Conservation (phyloP, 2,888 invertebrate species). For the Callyntrura sp. region DNA sequence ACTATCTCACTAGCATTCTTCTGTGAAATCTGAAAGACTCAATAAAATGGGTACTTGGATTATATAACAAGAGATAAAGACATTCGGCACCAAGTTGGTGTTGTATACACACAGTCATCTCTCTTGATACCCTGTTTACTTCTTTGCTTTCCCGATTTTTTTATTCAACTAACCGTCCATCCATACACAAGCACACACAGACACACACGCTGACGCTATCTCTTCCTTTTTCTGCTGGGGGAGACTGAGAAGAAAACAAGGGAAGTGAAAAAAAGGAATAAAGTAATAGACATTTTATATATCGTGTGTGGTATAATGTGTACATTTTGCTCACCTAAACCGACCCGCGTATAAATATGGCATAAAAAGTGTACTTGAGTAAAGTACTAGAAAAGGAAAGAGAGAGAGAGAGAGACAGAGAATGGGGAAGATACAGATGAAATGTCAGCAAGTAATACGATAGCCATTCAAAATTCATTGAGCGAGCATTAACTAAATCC, state of each 20-base stretch:
- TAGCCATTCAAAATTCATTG: conserved; percentile 73
- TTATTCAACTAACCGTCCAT: conserved; percentile 53
- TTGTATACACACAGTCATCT: conserved; percentile 9
- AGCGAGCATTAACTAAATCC: conserved; percentile 67
- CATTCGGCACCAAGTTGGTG: background rate
- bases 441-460: conserved; percentile 46
- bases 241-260: conserved; percentile 43
- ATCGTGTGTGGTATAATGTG: conserved; percentile 1
- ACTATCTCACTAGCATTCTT: conserved; percentile 47
- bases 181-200: conserved; percentile 51
- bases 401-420: no score
- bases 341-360: background rate
- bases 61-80: conserved; percentile 2
- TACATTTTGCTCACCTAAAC: conserved; percentile 20
- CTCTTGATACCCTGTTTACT: background rate
- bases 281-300: conserved; percentile 25
- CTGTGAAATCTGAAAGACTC: conserved; percentile 55
- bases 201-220: no score
- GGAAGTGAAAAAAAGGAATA: conserved; percentile 48
- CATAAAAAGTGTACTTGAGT: conserved; percentile 17
- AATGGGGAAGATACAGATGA: conserved; percentile 39
- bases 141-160: conserved; percentile 24
- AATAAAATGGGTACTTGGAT: conserved; percentile 42
- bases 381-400: background rate
- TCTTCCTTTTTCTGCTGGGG: conserved; percentile 33